Conservation (phyloP, 2,797 vertebrate species). For the Microchirus variegatus region DNA sequence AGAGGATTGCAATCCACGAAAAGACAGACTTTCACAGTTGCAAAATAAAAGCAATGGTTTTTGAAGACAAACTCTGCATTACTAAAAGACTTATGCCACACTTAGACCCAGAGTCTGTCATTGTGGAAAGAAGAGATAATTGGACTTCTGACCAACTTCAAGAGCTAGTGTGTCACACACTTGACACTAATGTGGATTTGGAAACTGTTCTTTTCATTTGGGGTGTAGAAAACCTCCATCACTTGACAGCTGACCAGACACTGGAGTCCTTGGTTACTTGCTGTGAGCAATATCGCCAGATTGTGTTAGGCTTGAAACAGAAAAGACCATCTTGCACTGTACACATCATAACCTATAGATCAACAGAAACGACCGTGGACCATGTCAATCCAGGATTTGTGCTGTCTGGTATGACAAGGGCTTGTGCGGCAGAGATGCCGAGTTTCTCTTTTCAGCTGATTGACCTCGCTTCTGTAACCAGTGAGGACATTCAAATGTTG, state of each 20-base stretch:
- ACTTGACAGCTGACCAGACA: constrained; percentile 67
- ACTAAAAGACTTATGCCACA: constrained; percentile 76
- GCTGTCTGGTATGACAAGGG: constrained; percentile 84
- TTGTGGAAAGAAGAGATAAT: constrained; percentile 41
- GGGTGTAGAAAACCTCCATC: constrained; percentile 79
- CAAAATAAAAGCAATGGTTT: constrained; percentile 80
- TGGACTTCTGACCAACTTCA: constrained; percentile 37
- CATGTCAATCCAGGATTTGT: constrained; percentile 84
- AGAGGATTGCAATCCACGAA: constrained; percentile 56
- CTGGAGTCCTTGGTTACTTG: constrained; percentile 78
- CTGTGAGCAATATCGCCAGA: constrained; percentile 84
- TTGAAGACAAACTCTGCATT: constrained; percentile 85
- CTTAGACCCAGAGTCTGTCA: constrained; percentile 69
- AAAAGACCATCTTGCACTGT: constrained; percentile 56
- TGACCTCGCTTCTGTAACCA: constrained; percentile 79
- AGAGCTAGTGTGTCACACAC: constrained; percentile 54
- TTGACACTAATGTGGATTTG: constrained; percentile 51
- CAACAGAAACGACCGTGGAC: constrained; percentile 79
- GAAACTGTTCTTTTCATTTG: constrained; percentile 84
- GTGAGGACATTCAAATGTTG: constrained; percentile 79
- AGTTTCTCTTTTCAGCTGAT: constrained; percentile 79
- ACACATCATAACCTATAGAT: constrained; percentile 84
- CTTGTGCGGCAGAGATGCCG: constrained; percentile 79
- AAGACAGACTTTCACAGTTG: constrained; percentile 15
- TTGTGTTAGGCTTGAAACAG: constrained; percentile 81